phyloP scores from a whole-genome alignment of 1,140 invertebrate species.

The Lepidurus apus region DNA sequence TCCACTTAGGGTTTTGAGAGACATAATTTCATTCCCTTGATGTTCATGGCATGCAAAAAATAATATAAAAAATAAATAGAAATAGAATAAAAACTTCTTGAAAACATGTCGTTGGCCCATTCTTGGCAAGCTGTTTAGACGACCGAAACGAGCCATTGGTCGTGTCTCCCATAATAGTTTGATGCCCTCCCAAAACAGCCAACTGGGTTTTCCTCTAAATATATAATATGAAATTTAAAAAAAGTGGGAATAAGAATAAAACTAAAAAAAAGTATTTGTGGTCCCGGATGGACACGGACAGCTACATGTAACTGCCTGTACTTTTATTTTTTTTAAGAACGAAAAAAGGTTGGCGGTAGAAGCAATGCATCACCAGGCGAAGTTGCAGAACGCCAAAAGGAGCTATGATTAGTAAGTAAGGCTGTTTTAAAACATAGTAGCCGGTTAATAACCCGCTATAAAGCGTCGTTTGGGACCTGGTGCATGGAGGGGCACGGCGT shows the following conservation, averaged over 20 bases:
- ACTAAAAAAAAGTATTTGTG: neutral
- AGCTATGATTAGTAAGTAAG: conserved; percentile 9
- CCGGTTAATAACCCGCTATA: conserved; percentile 11
- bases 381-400: conserved; percentile 17
- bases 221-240: neutral
- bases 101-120: conserved; percentile 4
- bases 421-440: conserved; percentile 10
- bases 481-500: neutral
- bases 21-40: too few species aligned
- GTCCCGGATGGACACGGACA: neutral
- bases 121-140: neutral
- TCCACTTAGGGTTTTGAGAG: too few species aligned
- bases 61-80: neutral
- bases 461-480: conserved; percentile 17
- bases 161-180: conserved; percentile 15
- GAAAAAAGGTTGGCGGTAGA: neutral
- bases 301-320: neutral
- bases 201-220: neutral
- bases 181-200: neutral
- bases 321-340: too few species aligned
- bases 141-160: neutral
- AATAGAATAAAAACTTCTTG: neutral
- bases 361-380: conserved; percentile 3
- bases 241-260: neutral
- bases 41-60: too few species aligned